phyloP scores from a whole-genome alignment of 2,113 vertebrate genomes.

The Callaeas wilsoni region DNA sequence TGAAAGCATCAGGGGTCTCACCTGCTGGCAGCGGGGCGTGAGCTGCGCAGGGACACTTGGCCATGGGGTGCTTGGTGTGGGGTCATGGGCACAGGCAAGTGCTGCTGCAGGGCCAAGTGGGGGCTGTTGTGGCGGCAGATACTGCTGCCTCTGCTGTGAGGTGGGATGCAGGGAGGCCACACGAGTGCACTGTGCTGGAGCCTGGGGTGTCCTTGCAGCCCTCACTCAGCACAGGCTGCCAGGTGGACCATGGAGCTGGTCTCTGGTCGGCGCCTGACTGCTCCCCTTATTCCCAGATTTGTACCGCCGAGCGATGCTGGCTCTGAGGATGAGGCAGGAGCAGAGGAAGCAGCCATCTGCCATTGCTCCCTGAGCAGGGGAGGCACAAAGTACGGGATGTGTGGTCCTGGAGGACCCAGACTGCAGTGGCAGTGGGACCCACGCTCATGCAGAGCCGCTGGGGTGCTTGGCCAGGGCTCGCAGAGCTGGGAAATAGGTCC shows the following conservation, averaged over 20 bases:
- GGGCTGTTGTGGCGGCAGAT: neutral
- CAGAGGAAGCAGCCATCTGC: slow-evolving; percentile 23
- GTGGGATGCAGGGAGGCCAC: neutral
- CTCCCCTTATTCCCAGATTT: slow-evolving; percentile 67
- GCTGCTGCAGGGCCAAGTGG: neutral
- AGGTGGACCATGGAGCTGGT: fast-evolving
- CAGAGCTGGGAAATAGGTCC: neutral
- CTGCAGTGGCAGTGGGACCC: neutral
- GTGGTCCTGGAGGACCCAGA: neutral
- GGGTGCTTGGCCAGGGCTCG: neutral
- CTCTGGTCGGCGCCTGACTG: neutral
- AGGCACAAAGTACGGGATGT: neutral
- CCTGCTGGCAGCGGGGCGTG: fast-evolving
- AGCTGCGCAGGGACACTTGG: neutral
- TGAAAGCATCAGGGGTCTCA: neutral
- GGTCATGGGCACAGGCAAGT: neutral
- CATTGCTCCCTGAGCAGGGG: neutral
- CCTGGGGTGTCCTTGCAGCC: neutral
- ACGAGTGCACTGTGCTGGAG: fast-evolving
- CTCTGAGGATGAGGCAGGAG: slow-evolving; percentile 82
- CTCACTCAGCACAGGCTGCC: neutral
- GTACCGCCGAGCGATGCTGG: slow-evolving; percentile 84
- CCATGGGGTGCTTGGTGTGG: neutral
- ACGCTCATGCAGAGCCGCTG: fast-evolving
- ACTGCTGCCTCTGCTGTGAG: neutral